Base-by-base conservation (phyloP, 2,888 invertebrate species). In the Pachymerium ferrugineum region DNA sequence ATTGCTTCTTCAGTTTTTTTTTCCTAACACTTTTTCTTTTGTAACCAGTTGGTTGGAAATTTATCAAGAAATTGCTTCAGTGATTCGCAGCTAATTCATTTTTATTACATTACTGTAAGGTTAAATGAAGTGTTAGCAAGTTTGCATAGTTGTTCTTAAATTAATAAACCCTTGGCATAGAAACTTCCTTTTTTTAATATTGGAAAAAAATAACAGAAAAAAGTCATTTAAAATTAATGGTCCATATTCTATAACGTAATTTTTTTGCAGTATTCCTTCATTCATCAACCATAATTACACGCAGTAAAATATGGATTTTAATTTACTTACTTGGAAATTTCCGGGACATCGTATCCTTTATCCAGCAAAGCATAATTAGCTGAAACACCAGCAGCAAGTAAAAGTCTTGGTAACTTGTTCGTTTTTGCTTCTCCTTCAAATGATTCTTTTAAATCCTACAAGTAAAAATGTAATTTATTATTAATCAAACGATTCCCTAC, bases 291-390 rank as follows among this genome's bases (percentile, higher is more conserved):
- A 19, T 47, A 19, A 47, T 47, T 47, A 22, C 19, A 19, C 38
- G n/a, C 29, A 8, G 3, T 25, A 67, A 42, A 70, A 14, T 38
- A n/a, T 42, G 14, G 3, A 14, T 4, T 42, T 42, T 8, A 42
- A 42, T 47, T 47, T 16, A 70, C 74, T 76, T 93, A 95, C 84
- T 95, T 95, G 3, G 94, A 90, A 77, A 96, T 93, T 83, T 95
- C 95, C 0, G 93, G 92, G 0, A 95, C 94, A 79, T 95, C 95
- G 79, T 95, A 95, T 5, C 95, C 95, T 75, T 94, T 94, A 74
- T 93, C 93, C 69, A 95, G 93, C 0, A 94, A 94, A 84, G 95
- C 94, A 77, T 94, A 94, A 25, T 93, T 93, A 0, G 94, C 94
- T 3, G 95, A 95, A 0, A 95, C 95, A 0, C 94, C 94, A 1